Evolutionary conservation across 1,140 invertebrate genomes (phyloP).

Genomic region (Cyphomyrmex costatus): DNA sequence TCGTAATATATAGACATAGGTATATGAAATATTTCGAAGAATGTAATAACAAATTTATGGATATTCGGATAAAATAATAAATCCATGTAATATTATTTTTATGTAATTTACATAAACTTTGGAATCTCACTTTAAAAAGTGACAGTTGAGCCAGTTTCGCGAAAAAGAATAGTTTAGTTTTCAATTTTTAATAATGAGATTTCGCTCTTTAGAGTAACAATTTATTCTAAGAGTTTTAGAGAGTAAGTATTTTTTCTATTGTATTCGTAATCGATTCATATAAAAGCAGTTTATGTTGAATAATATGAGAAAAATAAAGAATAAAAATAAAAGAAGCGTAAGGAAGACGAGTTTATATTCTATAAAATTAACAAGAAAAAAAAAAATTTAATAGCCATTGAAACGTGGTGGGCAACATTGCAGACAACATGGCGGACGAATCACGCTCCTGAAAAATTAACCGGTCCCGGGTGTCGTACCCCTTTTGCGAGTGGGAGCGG

Average conservation of each 20-base stretch:
- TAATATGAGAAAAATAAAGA: background rate
- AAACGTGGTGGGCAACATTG: conserved; percentile 10
- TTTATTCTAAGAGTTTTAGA: too few relatives aligned
- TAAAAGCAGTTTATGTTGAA: background rate
- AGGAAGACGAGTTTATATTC: background rate
- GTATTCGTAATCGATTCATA: background rate
- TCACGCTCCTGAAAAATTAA: conserved; percentile 72
- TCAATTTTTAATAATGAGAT: too few relatives aligned
- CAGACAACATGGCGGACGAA: conserved; percentile 32
- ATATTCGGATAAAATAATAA: background rate
- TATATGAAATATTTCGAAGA: background rate
- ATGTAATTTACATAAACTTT: background rate
- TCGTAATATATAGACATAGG: background rate
- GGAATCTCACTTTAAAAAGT: too few relatives aligned
- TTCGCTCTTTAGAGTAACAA: too few relatives aligned
- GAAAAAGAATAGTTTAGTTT: too few relatives aligned
- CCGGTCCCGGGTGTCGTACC: conserved; percentile 57
- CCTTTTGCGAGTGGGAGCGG: conserved; percentile 71
- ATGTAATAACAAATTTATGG: background rate
- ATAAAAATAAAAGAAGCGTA: background rate
- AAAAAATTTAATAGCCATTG: background rate
- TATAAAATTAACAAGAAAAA: background rate
- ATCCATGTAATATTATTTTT: background rate
- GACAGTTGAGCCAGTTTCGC: too few relatives aligned
- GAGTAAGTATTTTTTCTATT: background rate